Evolutionary conservation across 2,888 invertebrate genomes (phyloP), one percentile per base, ranked within the genome.

Genomic region (Gastracanthus pulcherrimus): DNA sequence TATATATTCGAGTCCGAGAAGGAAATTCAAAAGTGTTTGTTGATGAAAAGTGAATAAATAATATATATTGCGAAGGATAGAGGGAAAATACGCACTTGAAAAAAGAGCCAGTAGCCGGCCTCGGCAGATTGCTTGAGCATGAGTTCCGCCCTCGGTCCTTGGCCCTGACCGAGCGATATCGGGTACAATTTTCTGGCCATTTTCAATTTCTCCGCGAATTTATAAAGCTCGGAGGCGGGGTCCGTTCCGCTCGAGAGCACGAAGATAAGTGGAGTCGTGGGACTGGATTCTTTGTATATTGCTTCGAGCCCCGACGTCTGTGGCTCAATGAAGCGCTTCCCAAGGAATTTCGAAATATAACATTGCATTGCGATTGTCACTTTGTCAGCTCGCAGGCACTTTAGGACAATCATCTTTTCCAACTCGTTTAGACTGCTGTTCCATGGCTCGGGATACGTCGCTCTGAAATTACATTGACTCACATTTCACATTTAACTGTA

Each of bases 191-290:
- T 93, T 87, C 95, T 95, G 23, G 94, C 93, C 93, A 96, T 94
- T 85, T 95, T 95, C 94, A 95, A 94, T 86, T 94, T 94, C 70
- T 97, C 97, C 0, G 97, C 97, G 89, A 97, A 98, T 91, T 96
- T 96, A 87, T 96, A 93, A 38, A 97, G 92, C 86, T 96, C 96
- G 90, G 94, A 94, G 3, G 97, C 96, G 0, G 98, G 98, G 92
- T 98, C 98, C 0, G 97, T 97, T 9, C 98, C 98, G 0, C 97
- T 96, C 2, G 97, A 97, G 0, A 98, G 93, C 23, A 98, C 96
- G 89, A 98, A 98, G 77, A 98, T 95, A 74, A 98, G 93, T 0
- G 98, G 98, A 0, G 95, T 95, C 1, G 94, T 92, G 0, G 95
- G 94, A 76, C 95, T 95, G 0, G 97, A 97, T 89, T 98, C 97